Base-by-base conservation (phyloP, 2,113 vertebrate genomes). In the Percina caprodes region DNA sequence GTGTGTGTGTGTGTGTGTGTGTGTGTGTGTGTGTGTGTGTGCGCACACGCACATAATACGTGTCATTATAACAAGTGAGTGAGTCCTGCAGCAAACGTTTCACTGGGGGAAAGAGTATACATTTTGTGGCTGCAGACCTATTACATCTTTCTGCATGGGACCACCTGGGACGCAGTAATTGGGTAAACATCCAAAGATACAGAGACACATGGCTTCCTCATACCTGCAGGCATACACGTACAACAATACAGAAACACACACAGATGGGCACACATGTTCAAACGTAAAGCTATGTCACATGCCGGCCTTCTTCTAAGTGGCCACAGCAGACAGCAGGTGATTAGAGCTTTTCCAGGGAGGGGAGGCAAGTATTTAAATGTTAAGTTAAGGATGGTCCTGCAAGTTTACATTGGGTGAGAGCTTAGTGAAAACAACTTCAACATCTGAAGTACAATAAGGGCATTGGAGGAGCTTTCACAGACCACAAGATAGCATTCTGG, bases 391-490 rank as follows among this genome's bases (percentile, higher is more conserved):
- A 88, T 83, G 23, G 62, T 82, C 80, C 76, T 66, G 58, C 61
- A 67, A 86, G 91, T 88, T 90, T 90, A 87, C 18, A 14, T 83
- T 76, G 73, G 77, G 76, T 78, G 58, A 91, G 66, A 69, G 54
- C 78, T 69, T 61, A 85, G 69, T n/a, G 16, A 83, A 87, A 87
- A 86, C 80, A 89, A 82, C 55, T 73, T 89, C 63, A 73, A 85
- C 73, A 83, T 90, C 82, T 88, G 70, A 92, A 88, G 84, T 76
- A 84, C 87, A 92, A 89, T 83, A 88, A 91, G 68, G 82, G 63
- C 70, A 82, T 90, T 77, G 72, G 82, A 79, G 49, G 82, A 88
- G 88, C 85, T 88, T 93, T 91, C 88, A 86, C 82, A 91, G 88
- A 83, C 85, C 33, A 65, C 69, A 80, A 89, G 86, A 92, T 82